Base-by-base conservation (phyloP, 1,140 invertebrate species). In the Macrotrachela quadricornifera region DNA sequence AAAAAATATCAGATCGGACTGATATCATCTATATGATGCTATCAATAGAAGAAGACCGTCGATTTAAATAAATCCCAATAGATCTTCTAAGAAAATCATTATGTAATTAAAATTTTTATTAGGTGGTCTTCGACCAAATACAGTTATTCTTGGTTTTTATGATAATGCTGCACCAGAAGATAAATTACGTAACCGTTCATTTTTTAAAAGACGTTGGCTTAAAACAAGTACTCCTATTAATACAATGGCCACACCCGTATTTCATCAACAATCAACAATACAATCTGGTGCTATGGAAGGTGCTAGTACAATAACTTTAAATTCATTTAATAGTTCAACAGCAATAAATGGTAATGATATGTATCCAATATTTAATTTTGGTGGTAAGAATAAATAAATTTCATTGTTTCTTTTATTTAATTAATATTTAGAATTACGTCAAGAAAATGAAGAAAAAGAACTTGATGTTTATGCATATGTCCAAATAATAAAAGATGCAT, bases 81-180 rank as follows among this genome's bases (percentile, higher is more conserved):
- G 8, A 10, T 39, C 17, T 15, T 10, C 0, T 30, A 4, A 50
- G 30, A 30, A 50, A 2, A 21, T 30, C 15, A 15, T 11, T 15
- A 41, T 18, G 13, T 44, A 16, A 42, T 21, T 30, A 12, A 41
- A 42, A 12, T 50, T 13, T 43, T 0, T 30, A 37, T 21, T 46
- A 18, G 92, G 92, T 4, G 92, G 91, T 10, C 96, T 97, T 90
- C 94, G 96, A 67, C 90, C 90, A 0, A 96, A 97, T 65, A 96
- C 91, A 0, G 83, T 97, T 50, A 69, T 76, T 40, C 60, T 78
- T 37, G 77, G 88, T 8, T 96, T 95, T 71, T 80, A 86, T 56
- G 74, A 75, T 57, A 55, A 63, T 36, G 42, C 57, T 45, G 49
- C 56, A 14, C 59, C 59, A 6, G 51, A 49, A 14, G 55, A 60